Evolutionary conservation across 2,797 vertebrate species (phyloP).

Genomic region (Ctenosaura bakeri): DNA sequence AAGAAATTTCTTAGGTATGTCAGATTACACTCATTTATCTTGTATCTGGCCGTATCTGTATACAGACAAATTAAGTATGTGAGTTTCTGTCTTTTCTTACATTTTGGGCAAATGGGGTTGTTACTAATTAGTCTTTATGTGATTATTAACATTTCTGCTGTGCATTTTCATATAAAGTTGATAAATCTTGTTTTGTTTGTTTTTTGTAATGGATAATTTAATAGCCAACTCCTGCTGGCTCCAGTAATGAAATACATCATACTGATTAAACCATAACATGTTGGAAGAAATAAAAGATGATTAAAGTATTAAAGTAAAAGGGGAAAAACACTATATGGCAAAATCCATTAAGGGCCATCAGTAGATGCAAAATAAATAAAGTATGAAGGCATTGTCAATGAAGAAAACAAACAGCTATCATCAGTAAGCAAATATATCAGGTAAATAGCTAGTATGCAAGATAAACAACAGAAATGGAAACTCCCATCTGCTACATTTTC

Average conservation of each 20-base stretch:
- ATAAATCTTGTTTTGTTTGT: conserved; percentile 54
- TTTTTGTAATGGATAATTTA: conserved; percentile 57
- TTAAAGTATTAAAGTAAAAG: conserved; percentile 46
- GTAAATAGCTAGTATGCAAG: conserved; percentile 16
- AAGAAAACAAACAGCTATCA: conserved; percentile 17
- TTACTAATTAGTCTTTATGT: conserved; percentile 50
- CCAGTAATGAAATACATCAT: conserved; percentile 56
- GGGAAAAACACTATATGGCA: conserved; percentile 32
- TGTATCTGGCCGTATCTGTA: not conserved
- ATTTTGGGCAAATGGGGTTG: conserved; percentile 2
- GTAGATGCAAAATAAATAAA: conserved; percentile 19
- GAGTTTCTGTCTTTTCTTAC: not conserved
- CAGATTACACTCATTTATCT: not conserved
- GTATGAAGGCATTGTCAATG: conserved; percentile 14
- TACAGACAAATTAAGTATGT: not conserved
- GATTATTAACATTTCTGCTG: conserved; percentile 46
- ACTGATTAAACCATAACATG: conserved; percentile 50
- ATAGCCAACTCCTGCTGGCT: conserved; percentile 43
- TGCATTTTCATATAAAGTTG: conserved; percentile 34
- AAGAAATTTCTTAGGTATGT: not conserved
- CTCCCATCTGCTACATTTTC: not conserved
- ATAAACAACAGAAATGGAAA: conserved; percentile 23
- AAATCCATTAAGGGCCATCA: conserved; percentile 41
- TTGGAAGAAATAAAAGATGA: conserved; percentile 49
- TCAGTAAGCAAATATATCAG: conserved; percentile 26